Conservation (phyloP, 1,140 invertebrate species). For the Caenorhabditis remanei region DNA sequence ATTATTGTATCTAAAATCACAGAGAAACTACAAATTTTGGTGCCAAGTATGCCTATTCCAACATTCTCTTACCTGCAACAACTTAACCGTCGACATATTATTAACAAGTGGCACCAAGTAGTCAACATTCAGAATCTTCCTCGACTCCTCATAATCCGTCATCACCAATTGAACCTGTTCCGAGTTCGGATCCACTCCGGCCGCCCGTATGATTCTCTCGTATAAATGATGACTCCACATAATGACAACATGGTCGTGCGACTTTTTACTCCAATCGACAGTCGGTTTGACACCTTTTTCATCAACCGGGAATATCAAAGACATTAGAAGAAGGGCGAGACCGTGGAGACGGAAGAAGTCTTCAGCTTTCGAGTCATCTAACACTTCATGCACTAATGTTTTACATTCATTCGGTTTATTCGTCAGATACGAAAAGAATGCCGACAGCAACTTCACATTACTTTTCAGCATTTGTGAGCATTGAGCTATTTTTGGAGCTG, state of each 20-base stretch:
- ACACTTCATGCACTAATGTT: not conserved
- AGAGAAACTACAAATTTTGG: no score
- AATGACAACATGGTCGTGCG: slow-evolving; percentile 49
- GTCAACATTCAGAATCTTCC: not conserved
- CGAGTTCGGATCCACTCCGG: not conserved
- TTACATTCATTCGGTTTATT: slow-evolving; percentile 7
- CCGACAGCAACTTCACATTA: not conserved
- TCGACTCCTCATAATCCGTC: not conserved
- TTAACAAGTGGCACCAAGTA: not conserved
- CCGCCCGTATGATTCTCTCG: not conserved
- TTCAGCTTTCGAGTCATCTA: slow-evolving; percentile 47
- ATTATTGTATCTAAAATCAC: no score
- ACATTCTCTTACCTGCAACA: slow-evolving; percentile 27
- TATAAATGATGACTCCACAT: slow-evolving; percentile 16
- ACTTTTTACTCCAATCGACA: slow-evolving; percentile 44
- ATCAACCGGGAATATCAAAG: not conserved
- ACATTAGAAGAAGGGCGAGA: slow-evolving; percentile 21
- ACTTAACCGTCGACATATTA: not conserved
- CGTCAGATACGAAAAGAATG: not conserved
- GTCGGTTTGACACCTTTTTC: slow-evolving; percentile 38
- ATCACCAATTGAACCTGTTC: not conserved
- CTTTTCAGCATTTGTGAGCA: slow-evolving; percentile 25
- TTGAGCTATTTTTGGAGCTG: not conserved
- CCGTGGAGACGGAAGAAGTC: slow-evolving; percentile 59
- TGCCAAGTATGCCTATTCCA: no score